Evolutionary conservation across 2,888 invertebrate species (phyloP), one percentile per base, ranked within the genome.

Genomic region (Athrips mouffetella): DNA sequence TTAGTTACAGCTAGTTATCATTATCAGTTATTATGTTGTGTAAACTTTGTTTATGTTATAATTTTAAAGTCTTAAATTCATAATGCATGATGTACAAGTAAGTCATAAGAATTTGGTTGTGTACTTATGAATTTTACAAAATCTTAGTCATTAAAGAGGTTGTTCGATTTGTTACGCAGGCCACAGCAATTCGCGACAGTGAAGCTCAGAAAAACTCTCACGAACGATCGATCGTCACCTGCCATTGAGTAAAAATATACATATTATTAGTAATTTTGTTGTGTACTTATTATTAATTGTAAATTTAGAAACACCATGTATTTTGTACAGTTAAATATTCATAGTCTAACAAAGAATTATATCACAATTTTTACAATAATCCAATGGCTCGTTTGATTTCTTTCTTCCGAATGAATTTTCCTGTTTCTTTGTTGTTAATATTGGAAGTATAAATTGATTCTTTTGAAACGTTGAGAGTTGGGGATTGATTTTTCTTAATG

Each of bases 131-230:
- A 44, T 44, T 40, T n/a, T 44, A 44, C 37, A 11, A 13, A 21
- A 11, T 13, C 4, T 23, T 21, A 31, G 44, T 44, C 44, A 44
- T 30, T 30, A 42, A 15, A 35, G 30, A 47, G 40, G 20, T 37
- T 45, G 48, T 51, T 44, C 51, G 52, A 47, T 49, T 69, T 79
- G 67, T 50, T 61, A 87, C 85, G 57, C 93, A 96, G 95, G 90
- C 92, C 92, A 70, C 95, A 94, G 80, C 93, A 94, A 80, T 96
- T 96, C 77, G 95, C 96, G 53, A 96, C 96, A 54, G 95, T 96
- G 77, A 96, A 96, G 89, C 91, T 96, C 77, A 91, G 95, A 79
- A 95, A 95, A 90, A 93, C 94, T 70, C 92, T 94, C 89, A 94
- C 95, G 73, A 94, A 95, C 81, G 95, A 96, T 84, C 92, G 95